Base-by-base conservation (phyloP, 2,113 vertebrate genomes). In the Festucalex cinctus region DNA sequence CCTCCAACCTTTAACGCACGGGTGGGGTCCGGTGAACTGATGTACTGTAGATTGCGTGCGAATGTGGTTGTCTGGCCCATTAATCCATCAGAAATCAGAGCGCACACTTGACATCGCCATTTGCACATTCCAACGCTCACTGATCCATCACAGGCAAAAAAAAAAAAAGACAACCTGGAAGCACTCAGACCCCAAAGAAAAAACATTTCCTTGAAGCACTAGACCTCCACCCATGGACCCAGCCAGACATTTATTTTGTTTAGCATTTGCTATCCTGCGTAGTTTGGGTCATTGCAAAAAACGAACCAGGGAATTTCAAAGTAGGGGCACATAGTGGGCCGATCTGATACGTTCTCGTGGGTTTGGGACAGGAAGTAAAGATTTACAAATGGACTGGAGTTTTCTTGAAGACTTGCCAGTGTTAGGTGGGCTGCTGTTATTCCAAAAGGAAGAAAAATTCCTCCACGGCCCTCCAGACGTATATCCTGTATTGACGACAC, bases 131-230 rank as follows among this genome's bases (percentile, higher is more conserved):
- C 79, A 71, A 73, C 44, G 75, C 74, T 75, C 54, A 58, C 69
- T 78, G 78, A 89, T 88, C 82, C 77, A 84, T 90, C 84, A 89
- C 66, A 59, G 63, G 65, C 74, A 82, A 82, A n/a, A n/a, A n/a
- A n/a, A n/a, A n/a, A n/a, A n/a, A n/a, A n/a, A 48, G 70, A 82
- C 82, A 86, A 82, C 77, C 82, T 86, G 87, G 84, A 88, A 90
- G 74, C 81, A 83, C 76, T 87, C 84, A 89, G 73, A 74, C 69
- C 77, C 77, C 73, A 70, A 83, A 79, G 77, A 66, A 81, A n/a
- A 82, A 86, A 81, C 57, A 82, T 86, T 89, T 87, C 86, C 86
- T n/a, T 86, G 81, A 65, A 81, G 63, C 32, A 67, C 48, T 32
- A 26, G 26, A 51, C 78, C 71, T 83, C 77, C 78, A 72, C 80